A percentile compares a stretch with the other conserved stretches of the same genome.
Conservation (phyloP, 2,797 vertebrate species). For the Pseudotriccus pelzelni region DNA sequence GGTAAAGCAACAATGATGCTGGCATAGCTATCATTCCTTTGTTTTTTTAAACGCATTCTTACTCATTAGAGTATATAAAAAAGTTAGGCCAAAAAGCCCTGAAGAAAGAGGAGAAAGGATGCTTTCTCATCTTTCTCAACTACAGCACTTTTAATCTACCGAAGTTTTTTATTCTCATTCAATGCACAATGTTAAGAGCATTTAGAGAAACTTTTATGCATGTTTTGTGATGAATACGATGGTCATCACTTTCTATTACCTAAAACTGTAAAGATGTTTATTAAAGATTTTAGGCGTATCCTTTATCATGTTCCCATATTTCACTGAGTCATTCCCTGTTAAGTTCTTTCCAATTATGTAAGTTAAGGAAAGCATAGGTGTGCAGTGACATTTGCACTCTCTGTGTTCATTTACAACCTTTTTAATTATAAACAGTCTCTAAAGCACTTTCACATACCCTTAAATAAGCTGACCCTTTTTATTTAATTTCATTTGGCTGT, state of each 20-base stretch:
- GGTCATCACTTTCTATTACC: neutral
- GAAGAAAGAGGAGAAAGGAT: neutral
- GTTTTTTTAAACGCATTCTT: neutral
- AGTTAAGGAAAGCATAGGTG: neutral
- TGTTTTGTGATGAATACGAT: neutral
- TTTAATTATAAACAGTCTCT: conserved; percentile 72
- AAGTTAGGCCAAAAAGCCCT: neutral
- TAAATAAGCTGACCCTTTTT: conserved; percentile 81
- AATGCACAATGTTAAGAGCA: neutral
- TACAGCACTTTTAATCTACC: neutral
- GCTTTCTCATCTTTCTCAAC: neutral
- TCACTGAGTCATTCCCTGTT: neutral
- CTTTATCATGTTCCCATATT: neutral
- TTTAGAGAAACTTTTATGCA: neutral
- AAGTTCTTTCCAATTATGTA: neutral
- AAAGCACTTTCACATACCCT: conserved; percentile 72
- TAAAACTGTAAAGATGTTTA: neutral
- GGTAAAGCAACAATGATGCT: neutral
- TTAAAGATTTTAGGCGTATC: neutral
- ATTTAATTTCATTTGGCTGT: conserved; percentile 85
- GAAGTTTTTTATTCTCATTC: neutral
- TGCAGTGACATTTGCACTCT: conserved; percentile 28
- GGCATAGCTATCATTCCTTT: neutral
- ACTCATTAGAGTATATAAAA: neutral
- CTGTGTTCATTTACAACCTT: conserved; percentile 68